Conservation (phyloP, 2,888 invertebrate genomes). For the Scaptomyza cyrtandrae region DNA sequence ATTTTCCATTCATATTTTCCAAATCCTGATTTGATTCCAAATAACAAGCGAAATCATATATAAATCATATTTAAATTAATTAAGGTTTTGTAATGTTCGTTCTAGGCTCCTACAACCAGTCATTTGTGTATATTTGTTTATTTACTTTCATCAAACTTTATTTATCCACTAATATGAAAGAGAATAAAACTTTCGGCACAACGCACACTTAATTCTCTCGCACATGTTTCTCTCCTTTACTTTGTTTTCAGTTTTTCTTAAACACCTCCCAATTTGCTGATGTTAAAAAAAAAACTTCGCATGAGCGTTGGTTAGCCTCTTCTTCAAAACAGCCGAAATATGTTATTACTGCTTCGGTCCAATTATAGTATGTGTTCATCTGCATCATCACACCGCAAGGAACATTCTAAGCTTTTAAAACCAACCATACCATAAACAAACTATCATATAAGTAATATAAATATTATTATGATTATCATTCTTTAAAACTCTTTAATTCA, state of each 20-base stretch:
- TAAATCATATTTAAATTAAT: neutral
- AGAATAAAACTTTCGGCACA: constrained; percentile 23
- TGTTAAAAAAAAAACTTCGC: constrained; percentile 43
- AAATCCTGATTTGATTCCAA: neutral
- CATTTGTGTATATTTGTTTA: neutral
- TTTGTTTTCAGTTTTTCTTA: constrained; percentile 58
- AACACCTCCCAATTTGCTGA: constrained; percentile 52
- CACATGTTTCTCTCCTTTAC: constrained; percentile 40
- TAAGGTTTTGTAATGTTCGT: neutral
- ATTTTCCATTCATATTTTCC: neutral
- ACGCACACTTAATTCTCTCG: neutral
- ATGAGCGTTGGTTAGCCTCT: constrained; percentile 51
- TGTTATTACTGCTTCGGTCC: constrained; percentile 71
- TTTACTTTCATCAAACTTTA: too few species aligned
- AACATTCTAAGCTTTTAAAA: constrained; percentile 54
- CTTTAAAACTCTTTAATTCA: constrained; percentile 36
- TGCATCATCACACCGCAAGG: constrained; percentile 62
- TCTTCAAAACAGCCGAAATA: constrained; percentile 63
- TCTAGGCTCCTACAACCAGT: neutral
- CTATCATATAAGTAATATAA: constrained; percentile 43
- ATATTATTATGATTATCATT: constrained; percentile 40
- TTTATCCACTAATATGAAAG: constrained; percentile 13
- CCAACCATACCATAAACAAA: constrained; percentile 60
- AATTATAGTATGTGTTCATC: constrained; percentile 75
- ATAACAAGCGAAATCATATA: neutral